These are phyloP conservation scores for Ectropis grisescens DNA, from an alignment of 1,140 invertebrate species.

Conservation along the genomic window DNA sequence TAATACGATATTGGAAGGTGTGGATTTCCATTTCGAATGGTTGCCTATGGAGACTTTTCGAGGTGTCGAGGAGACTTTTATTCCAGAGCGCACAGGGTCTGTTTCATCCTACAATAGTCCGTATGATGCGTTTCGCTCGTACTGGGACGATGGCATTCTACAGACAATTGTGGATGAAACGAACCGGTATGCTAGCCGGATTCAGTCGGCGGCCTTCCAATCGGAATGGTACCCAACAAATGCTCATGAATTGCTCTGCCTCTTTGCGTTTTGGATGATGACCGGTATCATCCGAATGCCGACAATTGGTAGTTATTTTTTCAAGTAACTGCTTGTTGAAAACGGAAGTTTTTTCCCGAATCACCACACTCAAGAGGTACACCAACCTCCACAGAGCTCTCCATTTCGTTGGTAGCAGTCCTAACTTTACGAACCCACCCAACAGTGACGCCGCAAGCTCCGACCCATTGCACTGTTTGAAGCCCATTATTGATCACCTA, in stretches of 20 bases:
- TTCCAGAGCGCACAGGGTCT: too few species aligned
- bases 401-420: slow-evolving; percentile 1
- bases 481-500: slow-evolving; percentile 1
- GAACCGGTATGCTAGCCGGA: slow-evolving; percentile 1
- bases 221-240: slow-evolving; percentile 1
- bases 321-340: background rate
- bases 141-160: slow-evolving; percentile 1
- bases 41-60: too few species aligned
- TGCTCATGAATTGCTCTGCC: background rate
- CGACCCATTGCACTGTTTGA: background rate
- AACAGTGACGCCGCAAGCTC: too few species aligned
- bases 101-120: too few species aligned
- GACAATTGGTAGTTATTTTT: slow-evolving; percentile 1
- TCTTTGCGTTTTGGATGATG: slow-evolving; percentile 5
- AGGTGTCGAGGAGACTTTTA: too few species aligned
- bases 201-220: background rate
- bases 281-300: slow-evolving; percentile 3
- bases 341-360: background rate
- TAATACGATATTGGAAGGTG: too few species aligned
- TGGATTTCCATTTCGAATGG: too few species aligned
- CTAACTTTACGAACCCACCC: too few species aligned
- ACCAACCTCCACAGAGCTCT: background rate
- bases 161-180: background rate
- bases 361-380: background rate
- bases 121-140: slow-evolving; percentile 2